These are phyloP conservation scores for Parambassis ranga DNA, from an alignment of 2,797 vertebrate species.

Conservation along the genomic window DNA sequence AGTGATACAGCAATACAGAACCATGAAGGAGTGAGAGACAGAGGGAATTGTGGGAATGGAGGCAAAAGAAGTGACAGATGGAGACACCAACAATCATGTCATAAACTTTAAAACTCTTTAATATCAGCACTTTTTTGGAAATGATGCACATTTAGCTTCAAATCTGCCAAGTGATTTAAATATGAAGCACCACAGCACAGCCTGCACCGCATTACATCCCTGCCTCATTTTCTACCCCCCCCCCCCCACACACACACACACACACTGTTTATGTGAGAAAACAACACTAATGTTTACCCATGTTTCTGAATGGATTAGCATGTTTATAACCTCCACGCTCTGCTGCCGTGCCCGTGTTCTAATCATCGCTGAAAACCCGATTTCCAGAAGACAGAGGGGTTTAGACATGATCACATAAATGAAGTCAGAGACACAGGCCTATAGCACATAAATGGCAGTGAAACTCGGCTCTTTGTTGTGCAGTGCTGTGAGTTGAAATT, in stretches of 20 bases:
- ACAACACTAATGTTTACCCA: neutral
- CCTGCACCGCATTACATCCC: neutral
- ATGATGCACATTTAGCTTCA: neutral
- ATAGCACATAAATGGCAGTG: neutral
- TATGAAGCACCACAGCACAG: neutral
- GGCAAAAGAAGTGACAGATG: neutral
- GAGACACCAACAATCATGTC: neutral
- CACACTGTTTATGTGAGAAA: neutral
- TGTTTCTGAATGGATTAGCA: constrained; percentile 38
- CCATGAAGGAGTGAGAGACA: neutral
- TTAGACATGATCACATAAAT: constrained; percentile 22
- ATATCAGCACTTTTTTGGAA: neutral
- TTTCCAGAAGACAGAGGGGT: constrained; percentile 9
- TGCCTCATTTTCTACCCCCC: constrained; percentile 2
- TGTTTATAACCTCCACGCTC: constrained; percentile 20
- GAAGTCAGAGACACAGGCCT: neutral
- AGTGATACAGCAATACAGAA: constrained; percentile 42
- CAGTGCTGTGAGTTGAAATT: too few species aligned
- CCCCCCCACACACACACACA: too few species aligned
- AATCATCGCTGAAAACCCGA: constrained; percentile 29
- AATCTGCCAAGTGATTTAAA: neutral
- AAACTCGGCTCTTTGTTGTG: neutral
- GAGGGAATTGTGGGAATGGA: neutral
- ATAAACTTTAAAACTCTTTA: neutral
- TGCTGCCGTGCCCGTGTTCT: constrained; percentile 6